phyloP scores from a whole-genome alignment of 1,140 invertebrate species.

The Nasonia giraulti region DNA sequence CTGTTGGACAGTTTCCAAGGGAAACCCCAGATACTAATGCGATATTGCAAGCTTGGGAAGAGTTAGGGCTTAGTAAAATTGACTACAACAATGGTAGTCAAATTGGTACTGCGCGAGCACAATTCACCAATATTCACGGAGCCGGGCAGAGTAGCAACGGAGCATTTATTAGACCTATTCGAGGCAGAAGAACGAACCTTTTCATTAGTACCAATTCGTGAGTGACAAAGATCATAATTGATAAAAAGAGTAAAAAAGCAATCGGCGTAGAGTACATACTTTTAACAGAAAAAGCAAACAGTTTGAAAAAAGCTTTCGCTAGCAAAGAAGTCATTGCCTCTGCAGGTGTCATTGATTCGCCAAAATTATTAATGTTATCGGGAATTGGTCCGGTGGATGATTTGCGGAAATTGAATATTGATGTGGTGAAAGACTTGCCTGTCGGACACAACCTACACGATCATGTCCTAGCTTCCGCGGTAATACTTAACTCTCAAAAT shows the following conservation, averaged over 20 bases:
- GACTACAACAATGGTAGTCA: constrained; percentile 25
- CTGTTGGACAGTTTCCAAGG: constrained; percentile 56
- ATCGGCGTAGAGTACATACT: constrained; percentile 27
- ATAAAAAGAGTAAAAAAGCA: neutral
- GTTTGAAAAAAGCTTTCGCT: constrained; percentile 56
- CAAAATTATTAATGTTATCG: constrained; percentile 83
- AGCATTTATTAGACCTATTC: constrained; percentile 21
- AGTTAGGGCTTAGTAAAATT: neutral
- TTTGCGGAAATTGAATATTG: constrained; percentile 70
- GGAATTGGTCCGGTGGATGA: constrained; percentile 78
- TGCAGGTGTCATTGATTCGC: constrained; percentile 82
- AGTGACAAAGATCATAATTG: neutral
- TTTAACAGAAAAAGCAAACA: neutral
- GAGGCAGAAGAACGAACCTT: neutral
- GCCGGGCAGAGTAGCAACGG: neutral
- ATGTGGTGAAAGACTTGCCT: constrained; percentile 71
- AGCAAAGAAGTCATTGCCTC: constrained; percentile 81
- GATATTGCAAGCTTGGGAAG: neutral
- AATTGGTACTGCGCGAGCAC: neutral
- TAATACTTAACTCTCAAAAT: neutral
- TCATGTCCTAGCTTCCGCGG: constrained; percentile 62
- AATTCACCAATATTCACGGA: neutral
- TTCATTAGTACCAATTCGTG: neutral
- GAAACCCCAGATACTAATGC: neutral
- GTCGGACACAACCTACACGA: constrained; percentile 78